Evolutionary conservation across 2,888 invertebrate genomes (phyloP).

Genomic region (Pseudococcus viburni): DNA sequence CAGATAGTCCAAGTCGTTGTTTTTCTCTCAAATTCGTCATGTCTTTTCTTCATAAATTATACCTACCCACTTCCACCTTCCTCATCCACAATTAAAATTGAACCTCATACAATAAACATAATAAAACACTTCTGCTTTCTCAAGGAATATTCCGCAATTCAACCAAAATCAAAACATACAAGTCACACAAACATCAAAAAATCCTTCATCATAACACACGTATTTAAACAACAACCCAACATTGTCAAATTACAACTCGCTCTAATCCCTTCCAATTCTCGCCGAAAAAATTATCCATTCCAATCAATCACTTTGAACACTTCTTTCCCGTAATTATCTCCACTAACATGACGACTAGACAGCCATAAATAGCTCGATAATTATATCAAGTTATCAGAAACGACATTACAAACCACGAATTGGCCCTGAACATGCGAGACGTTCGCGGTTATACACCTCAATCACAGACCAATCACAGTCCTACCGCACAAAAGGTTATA

Average conservation of each 20-base stretch:
- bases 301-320: conserved; percentile 9
- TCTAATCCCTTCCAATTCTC: background rate
- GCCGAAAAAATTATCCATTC: background rate
- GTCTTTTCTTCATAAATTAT: too few species aligned
- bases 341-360: conserved; percentile 20
- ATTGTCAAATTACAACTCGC: background rate
- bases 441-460: conserved; percentile 29
- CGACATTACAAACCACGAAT: conserved; percentile 13
- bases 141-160: background rate
- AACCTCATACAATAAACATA: too few species aligned
- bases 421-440: conserved; percentile 32
- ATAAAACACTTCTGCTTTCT: too few species aligned
- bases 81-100: too few species aligned
- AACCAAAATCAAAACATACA: background rate
- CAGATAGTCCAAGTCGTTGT: too few species aligned
- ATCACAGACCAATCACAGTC: background rate
- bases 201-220: background rate
- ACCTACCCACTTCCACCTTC: too few species aligned
- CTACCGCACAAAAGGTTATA: background rate
- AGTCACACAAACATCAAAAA: background rate
- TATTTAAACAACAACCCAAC: too few species aligned
- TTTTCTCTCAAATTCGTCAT: too few species aligned
- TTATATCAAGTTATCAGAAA: conserved; percentile 15
- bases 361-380: conserved; percentile 22
- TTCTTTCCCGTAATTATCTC: conserved; percentile 21